Conservation (phyloP, 1,140 invertebrate genomes). For the Lepidurus packardi region DNA sequence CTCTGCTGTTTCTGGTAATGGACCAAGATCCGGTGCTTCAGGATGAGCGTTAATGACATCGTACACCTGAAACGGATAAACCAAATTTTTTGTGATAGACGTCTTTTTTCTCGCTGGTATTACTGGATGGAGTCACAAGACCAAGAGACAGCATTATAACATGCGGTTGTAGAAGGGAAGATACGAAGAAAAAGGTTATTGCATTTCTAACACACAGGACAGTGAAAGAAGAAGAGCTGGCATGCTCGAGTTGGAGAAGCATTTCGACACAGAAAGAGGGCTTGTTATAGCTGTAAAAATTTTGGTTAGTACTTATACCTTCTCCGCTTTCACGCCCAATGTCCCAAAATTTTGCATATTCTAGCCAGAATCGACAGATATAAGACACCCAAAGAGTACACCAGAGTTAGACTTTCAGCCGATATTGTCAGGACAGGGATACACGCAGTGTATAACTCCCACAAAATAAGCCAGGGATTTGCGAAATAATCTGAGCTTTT, state of each 20-base stretch:
- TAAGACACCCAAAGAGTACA: background rate
- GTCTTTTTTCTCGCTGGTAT: background rate
- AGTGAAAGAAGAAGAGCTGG: background rate
- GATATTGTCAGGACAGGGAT: background rate
- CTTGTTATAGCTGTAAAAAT: too few relatives aligned
- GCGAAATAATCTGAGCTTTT: slow-evolving; percentile 24
- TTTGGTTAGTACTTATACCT: slow-evolving; percentile 2
- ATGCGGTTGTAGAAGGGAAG: too few relatives aligned
- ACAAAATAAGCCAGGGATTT: background rate
- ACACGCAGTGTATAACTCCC: background rate
- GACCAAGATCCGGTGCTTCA: slow-evolving; percentile 45
- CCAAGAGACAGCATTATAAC: too few relatives aligned
- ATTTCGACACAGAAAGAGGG: background rate
- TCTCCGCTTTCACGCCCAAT: background rate
- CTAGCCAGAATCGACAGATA: slow-evolving; percentile 14
- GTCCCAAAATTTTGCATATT: slow-evolving; percentile 19
- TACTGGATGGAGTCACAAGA: background rate
- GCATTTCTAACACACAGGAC: background rate
- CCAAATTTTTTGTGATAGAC: background rate
- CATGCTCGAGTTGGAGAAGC: background rate
- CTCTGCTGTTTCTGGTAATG: slow-evolving; percentile 40
- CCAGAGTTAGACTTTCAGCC: background rate
- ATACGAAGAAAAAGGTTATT: background rate
- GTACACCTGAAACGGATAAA: slow-evolving; percentile 45
- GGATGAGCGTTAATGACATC: slow-evolving; percentile 47